Conservation (phyloP, 2,888 invertebrate species). For the Scaptomyza reducta region DNA sequence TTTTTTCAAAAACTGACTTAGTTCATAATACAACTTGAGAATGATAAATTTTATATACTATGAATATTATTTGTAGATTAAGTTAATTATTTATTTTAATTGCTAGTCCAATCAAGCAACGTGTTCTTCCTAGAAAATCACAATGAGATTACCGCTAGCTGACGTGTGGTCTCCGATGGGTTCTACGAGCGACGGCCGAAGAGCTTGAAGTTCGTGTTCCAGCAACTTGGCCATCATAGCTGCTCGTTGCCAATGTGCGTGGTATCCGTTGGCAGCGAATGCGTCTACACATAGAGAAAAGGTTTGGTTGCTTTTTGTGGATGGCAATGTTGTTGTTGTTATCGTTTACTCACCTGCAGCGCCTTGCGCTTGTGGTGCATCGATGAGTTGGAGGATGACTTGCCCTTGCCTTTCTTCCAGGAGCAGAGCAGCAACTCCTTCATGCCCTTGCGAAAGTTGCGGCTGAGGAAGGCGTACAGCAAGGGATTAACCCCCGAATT, state of each 20-base stretch:
- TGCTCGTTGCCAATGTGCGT: slow-evolving; percentile 84
- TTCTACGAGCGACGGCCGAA: slow-evolving; percentile 72
- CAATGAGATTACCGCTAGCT: slow-evolving; percentile 53
- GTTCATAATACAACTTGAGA: slow-evolving; percentile 44
- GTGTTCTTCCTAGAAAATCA: slow-evolving; percentile 56
- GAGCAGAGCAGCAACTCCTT: slow-evolving; percentile 90
- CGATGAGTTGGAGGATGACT: slow-evolving; percentile 83
- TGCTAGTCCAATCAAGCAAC: slow-evolving; percentile 47
- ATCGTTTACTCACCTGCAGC: slow-evolving; percentile 79
- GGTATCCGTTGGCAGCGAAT: slow-evolving; percentile 84
- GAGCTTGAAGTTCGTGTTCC: slow-evolving; percentile 57
- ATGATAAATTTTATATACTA: slow-evolving; percentile 27
- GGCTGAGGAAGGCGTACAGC: slow-evolving; percentile 93
- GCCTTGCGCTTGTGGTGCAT: slow-evolving; percentile 83
- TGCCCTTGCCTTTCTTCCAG: slow-evolving; percentile 83
- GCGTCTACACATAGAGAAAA: slow-evolving; percentile 73
- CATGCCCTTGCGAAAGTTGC: slow-evolving; percentile 93
- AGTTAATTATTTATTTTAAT: slow-evolving; percentile 31
- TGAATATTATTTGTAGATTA: slow-evolving; percentile 8
- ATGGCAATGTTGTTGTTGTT: background rate
- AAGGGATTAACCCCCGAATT: slow-evolving; percentile 96
- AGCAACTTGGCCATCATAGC: slow-evolving; percentile 82
- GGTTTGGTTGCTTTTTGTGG: background rate
- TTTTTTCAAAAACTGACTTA: slow-evolving; percentile 32
- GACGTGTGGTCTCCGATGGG: slow-evolving; percentile 30